Evolutionary conservation across 2,797 vertebrate genomes (phyloP).

Genomic region (Novumbra hubbsi): DNA sequence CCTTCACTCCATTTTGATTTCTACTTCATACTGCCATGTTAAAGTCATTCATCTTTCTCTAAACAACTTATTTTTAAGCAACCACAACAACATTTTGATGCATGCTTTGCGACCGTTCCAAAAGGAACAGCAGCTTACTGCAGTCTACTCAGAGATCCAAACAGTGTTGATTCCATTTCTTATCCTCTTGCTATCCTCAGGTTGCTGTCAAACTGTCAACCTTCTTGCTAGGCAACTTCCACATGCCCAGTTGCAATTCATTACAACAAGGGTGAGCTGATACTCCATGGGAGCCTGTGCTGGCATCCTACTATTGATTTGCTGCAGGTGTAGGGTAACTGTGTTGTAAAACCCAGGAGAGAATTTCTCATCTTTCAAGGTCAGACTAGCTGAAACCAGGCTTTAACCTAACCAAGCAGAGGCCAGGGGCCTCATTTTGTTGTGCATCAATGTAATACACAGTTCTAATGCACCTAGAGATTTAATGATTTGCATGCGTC

Average conservation of each 20-base stretch:
- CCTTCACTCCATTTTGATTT: constrained; percentile 14
- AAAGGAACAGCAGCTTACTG: constrained; percentile 9
- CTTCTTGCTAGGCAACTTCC: constrained; percentile 1
- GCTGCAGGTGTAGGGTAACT: constrained; percentile 47
- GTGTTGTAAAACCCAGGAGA: constrained; percentile 41
- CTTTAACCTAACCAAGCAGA: too few relatives aligned
- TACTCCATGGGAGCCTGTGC: constrained; percentile 17
- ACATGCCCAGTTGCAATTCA: constrained; percentile 20
- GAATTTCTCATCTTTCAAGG: constrained; percentile 41
- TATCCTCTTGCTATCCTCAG: neutral
- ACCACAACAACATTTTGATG: constrained; percentile 9
- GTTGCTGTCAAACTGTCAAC: constrained; percentile 31
- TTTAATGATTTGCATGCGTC: too few relatives aligned
- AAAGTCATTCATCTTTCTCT: constrained; percentile 13
- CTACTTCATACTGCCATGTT: constrained; percentile 32
- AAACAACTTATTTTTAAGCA: constrained; percentile 7
- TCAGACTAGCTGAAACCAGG: constrained; percentile 42
- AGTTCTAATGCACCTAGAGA: too few relatives aligned
- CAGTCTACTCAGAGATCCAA: constrained; percentile 18
- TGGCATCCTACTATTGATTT: constrained; percentile 36
- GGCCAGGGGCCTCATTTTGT: too few relatives aligned
- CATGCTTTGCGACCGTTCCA: neutral
- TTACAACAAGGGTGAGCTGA: constrained; percentile 26
- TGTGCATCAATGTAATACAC: too few relatives aligned
- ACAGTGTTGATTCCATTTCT: constrained; percentile 18